A percentile compares a stretch with the other conserved stretches of the same genome.
Evolutionary conservation across 2,113 vertebrate genomes (phyloP).

Genomic region (Tinamus guttatus): DNA sequence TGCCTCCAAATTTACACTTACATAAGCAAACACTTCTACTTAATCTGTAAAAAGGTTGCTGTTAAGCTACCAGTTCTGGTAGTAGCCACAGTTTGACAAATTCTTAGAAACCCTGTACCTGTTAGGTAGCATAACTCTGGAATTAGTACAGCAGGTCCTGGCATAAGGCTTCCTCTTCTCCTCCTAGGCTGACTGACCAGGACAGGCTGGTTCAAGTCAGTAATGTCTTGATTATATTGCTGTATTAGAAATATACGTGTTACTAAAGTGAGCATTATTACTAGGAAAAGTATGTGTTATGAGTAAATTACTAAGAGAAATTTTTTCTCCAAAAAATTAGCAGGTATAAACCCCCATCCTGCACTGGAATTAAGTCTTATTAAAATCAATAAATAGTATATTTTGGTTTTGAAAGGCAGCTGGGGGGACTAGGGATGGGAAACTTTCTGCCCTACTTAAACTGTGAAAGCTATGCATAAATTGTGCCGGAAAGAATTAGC

Average conservation of each 20-base stretch:
- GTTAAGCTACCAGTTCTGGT: not conserved
- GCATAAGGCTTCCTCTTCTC: slow-evolving; percentile 62
- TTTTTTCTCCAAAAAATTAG: not conserved
- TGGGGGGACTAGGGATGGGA: no score
- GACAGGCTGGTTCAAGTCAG: slow-evolving; percentile 87
- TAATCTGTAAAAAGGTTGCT: not conserved
- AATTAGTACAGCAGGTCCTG: slow-evolving; percentile 86
- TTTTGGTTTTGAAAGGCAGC: not conserved
- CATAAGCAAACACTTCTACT: not conserved
- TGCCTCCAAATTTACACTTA: not conserved
- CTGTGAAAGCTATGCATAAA: not conserved
- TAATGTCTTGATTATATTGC: slow-evolving; percentile 91
- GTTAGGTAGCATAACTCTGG: slow-evolving; percentile 95
- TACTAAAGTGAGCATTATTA: no score
- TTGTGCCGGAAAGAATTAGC: not conserved
- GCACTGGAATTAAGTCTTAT: not conserved
- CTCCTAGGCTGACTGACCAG: slow-evolving; percentile 87
- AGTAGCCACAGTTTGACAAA: not conserved
- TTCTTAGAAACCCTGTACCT: slow-evolving; percentile 74
- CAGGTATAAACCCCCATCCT: not conserved
- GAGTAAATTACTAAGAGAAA: no score
- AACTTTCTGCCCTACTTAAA: not conserved
- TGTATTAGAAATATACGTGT: slow-evolving; percentile 46
- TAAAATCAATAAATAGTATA: not conserved
- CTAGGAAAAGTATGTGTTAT: no score